phyloP scores from a whole-genome alignment of 2,113 vertebrate species.

The Rynchops niger region DNA sequence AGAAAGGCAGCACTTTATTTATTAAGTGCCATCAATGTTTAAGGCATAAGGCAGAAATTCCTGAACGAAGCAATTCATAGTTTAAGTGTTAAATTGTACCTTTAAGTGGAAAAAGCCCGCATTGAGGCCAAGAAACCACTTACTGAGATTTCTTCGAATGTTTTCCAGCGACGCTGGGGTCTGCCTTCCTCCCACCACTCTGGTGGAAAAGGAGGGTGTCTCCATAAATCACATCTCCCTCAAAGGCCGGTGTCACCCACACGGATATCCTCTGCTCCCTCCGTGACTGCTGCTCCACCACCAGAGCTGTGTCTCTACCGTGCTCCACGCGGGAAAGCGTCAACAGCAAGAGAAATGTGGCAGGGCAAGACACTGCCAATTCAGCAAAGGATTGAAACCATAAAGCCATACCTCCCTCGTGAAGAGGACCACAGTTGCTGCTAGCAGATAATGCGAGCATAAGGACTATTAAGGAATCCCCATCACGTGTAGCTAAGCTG shows the following conservation, averaged over 20 bases:
- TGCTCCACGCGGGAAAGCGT: background rate
- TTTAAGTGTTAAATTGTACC: constrained; percentile 31
- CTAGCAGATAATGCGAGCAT: background rate
- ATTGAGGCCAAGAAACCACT: constrained; percentile 28
- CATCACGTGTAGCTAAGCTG: background rate
- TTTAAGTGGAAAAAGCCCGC: constrained; percentile 8
- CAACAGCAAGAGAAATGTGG: background rate
- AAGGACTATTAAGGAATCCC: background rate
- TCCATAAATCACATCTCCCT: background rate
- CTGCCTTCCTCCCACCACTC: background rate
- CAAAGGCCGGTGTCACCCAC: background rate
- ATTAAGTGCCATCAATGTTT: constrained; percentile 21
- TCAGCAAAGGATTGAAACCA: background rate
- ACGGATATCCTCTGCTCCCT: accelerated
- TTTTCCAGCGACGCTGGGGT: background rate
- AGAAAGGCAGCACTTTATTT: constrained; percentile 6
- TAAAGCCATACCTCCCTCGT: background rate
- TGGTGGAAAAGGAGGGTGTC: background rate
- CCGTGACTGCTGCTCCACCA: background rate
- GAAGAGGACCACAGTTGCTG: background rate
- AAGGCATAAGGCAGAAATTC: constrained; percentile 18
- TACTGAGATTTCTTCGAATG: background rate
- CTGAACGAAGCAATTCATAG: constrained; percentile 9
- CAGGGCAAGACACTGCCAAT: background rate
- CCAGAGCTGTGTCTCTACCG: background rate